Conservation (phyloP, 1,140 invertebrate species). For the Drosophila kikkawai region DNA sequence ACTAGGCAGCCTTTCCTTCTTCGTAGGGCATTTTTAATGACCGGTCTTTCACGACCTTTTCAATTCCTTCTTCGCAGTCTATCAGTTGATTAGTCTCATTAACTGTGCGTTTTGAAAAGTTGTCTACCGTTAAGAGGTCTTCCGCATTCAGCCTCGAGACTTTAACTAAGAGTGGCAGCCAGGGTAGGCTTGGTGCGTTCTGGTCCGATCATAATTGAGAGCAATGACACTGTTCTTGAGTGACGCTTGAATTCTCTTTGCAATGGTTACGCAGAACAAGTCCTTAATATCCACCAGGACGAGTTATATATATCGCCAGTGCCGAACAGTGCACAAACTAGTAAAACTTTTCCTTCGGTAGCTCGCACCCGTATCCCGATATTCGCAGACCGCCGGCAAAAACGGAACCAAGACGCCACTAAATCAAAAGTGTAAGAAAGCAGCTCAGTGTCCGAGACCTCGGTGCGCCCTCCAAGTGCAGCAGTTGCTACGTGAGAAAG, state of each 20-base stretch:
- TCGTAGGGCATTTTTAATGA: conserved; percentile 7
- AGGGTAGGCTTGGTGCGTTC: not conserved
- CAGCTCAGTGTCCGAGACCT: conserved; percentile 54
- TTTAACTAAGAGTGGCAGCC: not conserved
- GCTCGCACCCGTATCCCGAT: conserved; percentile 6
- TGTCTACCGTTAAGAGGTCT: conserved; percentile 28
- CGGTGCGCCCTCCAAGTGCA: conserved; percentile 17
- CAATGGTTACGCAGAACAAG: conserved; percentile 41
- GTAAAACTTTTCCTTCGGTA: conserved; percentile 53
- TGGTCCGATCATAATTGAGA: not conserved
- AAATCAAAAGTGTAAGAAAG: conserved; percentile 66
- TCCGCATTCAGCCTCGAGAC: not conserved
- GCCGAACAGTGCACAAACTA: conserved; percentile 61
- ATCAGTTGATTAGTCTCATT: conserved; percentile 62
- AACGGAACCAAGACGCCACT: conserved; percentile 45
- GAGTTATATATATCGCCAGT: not conserved
- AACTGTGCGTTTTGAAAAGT: conserved; percentile 41
- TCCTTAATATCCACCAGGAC: no score
- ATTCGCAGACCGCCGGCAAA: conserved; percentile 3
- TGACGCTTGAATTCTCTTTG: conserved; percentile 42
- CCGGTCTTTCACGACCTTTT: not conserved
- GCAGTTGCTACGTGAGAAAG: conserved; percentile 61
- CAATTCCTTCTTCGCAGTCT: conserved; percentile 13
- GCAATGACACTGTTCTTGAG: not conserved
- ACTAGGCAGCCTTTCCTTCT: conserved; percentile 9